Evolutionary conservation across 2,888 invertebrate genomes (phyloP).

Genomic region (Serrognathus titanus): DNA sequence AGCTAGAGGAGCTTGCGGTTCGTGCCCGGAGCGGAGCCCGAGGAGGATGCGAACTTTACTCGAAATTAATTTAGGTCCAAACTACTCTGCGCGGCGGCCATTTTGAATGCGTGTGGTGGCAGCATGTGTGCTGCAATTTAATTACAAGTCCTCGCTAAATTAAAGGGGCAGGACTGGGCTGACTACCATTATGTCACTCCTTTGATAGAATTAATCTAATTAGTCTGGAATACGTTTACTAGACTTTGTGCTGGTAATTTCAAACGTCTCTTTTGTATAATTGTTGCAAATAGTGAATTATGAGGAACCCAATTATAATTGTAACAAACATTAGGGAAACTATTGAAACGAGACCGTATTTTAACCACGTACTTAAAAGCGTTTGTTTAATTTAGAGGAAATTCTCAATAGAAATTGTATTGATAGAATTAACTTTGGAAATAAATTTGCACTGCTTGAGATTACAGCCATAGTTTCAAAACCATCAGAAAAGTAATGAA

Average conservation of each 20-base stretch:
- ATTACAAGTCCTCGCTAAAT: constrained; percentile 48
- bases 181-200: constrained; percentile 44
- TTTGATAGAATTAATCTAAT: constrained; percentile 44
- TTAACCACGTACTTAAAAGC: too few relatives aligned
- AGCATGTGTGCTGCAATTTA: constrained; percentile 45
- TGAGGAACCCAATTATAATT: too few relatives aligned
- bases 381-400: too few relatives aligned
- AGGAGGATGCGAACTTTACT: constrained; percentile 40
- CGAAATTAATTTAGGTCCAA: constrained; percentile 49
- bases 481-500: too few relatives aligned
- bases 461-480: too few relatives aligned
- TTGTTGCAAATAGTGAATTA: too few relatives aligned
- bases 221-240: constrained; percentile 30
- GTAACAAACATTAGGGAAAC: too few relatives aligned
- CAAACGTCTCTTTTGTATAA: not conserved
- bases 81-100: constrained; percentile 34
- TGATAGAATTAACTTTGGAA: too few relatives aligned
- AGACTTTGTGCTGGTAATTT: constrained; percentile 12
- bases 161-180: constrained; percentile 46
- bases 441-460: too few relatives aligned
- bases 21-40: constrained; percentile 16
- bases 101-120: constrained; percentile 42
- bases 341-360: too few relatives aligned
- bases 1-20: constrained; percentile 18
- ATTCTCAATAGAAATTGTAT: too few relatives aligned